Base-by-base conservation (phyloP, 2,113 vertebrate genomes). In the Vidua chalybeata region DNA sequence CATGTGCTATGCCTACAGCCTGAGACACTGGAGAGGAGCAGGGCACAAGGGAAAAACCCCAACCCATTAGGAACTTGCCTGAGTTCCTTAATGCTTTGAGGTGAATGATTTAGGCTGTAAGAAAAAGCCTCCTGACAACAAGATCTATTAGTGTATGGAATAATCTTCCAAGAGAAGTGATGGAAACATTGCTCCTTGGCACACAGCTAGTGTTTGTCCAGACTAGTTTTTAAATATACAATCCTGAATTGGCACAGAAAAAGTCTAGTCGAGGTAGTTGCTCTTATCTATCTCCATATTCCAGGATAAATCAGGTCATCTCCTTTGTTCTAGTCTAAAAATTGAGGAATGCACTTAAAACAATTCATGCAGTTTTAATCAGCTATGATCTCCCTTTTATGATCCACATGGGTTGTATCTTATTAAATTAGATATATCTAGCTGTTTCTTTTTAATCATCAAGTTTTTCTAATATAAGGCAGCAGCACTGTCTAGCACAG, bases 361-460 rank as follows among this genome's bases (percentile, higher is more conserved):
- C 96, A 96, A 96, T 96, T 96, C 96, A 95, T 96, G 93, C 88
- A 96, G 94, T 94, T 96, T 97, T 97, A 96, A 97, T 97, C 96
- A 94, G 94, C 93, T 67, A 94, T 93, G 90, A 97, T 97, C 96
- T 97, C 90, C 93, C 94, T 96, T 97, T 96, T 97, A 96, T 96
- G 96, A 95, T 93, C 96, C 95, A 93, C 96, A 97, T 95, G 96
- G 93, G 90, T 73, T 95, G 77, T 96, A 94, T 94, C 93, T 97
- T 95, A 96, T 96, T 97, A 95, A 96, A 96, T 96, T 90, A 96
- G 96, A 92, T 96, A 81, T 87, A 95, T 78, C 96, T 95, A 82
- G 92, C 92, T 76, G 79, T 82, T 96, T 88, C 88, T 93, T 96
- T 96, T 96, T 96, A 96, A 96, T 97, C 92, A 96, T 90, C 80